Evolutionary conservation across 2,888 invertebrate genomes (phyloP), one percentile per base, ranked within the genome.

Genomic region (Lasioglossum leucozonium): DNA sequence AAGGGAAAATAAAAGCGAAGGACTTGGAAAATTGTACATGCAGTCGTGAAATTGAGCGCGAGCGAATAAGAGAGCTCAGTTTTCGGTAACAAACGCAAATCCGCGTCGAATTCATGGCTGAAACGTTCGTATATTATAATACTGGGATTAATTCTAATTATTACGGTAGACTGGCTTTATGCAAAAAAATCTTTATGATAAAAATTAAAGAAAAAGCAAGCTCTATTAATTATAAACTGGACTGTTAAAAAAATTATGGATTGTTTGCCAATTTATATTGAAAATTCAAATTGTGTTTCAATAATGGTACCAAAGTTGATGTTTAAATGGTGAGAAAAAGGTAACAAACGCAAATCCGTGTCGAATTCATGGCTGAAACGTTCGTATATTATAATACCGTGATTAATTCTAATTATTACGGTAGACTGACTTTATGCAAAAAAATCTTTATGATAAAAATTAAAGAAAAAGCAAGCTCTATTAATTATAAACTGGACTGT

Each of bases 321-420:
- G 42, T 42, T n/a, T 44, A 51, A 75, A 34, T 62, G 62, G 71
- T 4, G 6, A 30, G 71, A 55, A 4, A n/a, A n/a, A n/a, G n/a
- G 88, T 88, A 90, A 88, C 91, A 92, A 91, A 92, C 91, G 88
- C 90, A 92, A 91, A 92, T 91, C 89, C 90, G 88, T 88, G 88
- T 87, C 87, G 88, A 88, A 91, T 92, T 91, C 88, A 91, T 84
- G 88, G 89, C 76, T 82, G 86, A 81, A 83, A 79, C 79, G 85
- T n/a, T n/a, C n/a, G n/a, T n/a, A n/a, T n/a, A n/a, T n/a, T n/a
- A n/a, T n/a, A n/a, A n/a, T n/a, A n/a, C n/a, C n/a, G 4, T 58
- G 11, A 13, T 30, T 62, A 2, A 62, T 13, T 26, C 5, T 1
- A 58, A 58, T 62, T 62, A 30, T 30, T 62, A 0, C 11, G 1